Base-by-base conservation (phyloP, 2,113 vertebrate genomes). In the Anhinga rufa region DNA sequence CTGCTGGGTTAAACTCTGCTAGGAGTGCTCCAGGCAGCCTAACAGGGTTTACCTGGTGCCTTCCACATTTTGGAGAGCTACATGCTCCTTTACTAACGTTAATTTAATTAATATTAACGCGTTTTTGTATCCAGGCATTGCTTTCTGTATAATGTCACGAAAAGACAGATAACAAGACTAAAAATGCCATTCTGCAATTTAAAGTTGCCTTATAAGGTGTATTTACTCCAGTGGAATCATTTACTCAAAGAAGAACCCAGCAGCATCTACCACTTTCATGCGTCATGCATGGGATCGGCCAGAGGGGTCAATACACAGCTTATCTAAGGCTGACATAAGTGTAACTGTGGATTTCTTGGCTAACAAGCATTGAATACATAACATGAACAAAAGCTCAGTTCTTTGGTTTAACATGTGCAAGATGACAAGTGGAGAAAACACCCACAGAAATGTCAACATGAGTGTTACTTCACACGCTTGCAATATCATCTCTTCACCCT, bases 401-500 rank as follows among this genome's bases (percentile, higher is more conserved):
- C 75, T 96, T 85, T 18, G 14, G n/a, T 70, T 88, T 80, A 95
- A 88, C 42, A 76, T 29, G 52, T 79, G 82, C 85, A 66, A 83
- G 69, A 85, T 71, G 90, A 75, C 72, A 90, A 88, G 88, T 13
- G 61, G 69, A 93, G 84, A 93, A 93, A 96, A 92, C 65, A 72
- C 69, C 72, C 84, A 94, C 69, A 90, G 75, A 94, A 96, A 88
- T 9, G 80, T 88, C 86, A 92, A 57, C 69, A 14, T 77, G 55
- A 82, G 90, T 75, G 86, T 91, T 93, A 94, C 36, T 88, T 93
- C 91, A 89, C 72, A 94, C 52, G 44, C 79, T 83, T 71, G 83
- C 20, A 11, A 88, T 94, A 94, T 65, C 95, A 88, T 80, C 89
- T 95, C 88, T 88, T 95, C 89, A 91, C 86, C 87, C 68, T 88